Conservation (phyloP, 2,888 invertebrate genomes). For the Anodontia alba region DNA sequence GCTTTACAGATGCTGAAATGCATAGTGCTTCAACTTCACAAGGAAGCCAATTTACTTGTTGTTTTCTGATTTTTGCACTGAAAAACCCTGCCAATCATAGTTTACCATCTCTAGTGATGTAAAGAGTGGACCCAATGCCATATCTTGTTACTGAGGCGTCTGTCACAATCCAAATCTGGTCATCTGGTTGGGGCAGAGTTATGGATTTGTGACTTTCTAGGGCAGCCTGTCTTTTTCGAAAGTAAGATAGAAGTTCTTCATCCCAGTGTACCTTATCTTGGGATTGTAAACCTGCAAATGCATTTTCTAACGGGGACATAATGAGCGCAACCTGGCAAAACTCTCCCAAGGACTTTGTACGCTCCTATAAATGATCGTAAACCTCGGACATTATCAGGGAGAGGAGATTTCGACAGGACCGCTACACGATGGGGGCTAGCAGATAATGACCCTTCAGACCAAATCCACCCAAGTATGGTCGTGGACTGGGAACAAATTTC, state of each 20-base stretch:
- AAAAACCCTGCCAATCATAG: conserved; percentile 54
- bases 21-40: conserved; percentile 64
- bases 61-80: conserved; percentile 58
- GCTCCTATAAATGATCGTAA: no score
- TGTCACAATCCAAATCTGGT: conserved; percentile 58
- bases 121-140: conserved; percentile 61
- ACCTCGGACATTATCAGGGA: no score
- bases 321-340: no score
- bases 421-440: no score
- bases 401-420: no score
- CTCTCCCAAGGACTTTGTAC: no score
- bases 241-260: conserved; percentile 1
- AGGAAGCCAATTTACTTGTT: no score
- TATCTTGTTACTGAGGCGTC: conserved; percentile 35
- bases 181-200: conserved; percentile 36
- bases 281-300: conserved; percentile 5
- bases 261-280: not conserved
- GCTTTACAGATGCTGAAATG: conserved; percentile 59
- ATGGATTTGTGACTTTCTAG: conserved; percentile 16
- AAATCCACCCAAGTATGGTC: no score
- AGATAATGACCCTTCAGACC: no score
- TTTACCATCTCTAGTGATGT: conserved; percentile 47
- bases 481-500: no score
- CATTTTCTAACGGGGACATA: conserved; percentile 1
- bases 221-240: conserved; percentile 4